Evolutionary conservation across 2,797 vertebrate genomes (phyloP).

Genomic region (Anas bahamensis): DNA sequence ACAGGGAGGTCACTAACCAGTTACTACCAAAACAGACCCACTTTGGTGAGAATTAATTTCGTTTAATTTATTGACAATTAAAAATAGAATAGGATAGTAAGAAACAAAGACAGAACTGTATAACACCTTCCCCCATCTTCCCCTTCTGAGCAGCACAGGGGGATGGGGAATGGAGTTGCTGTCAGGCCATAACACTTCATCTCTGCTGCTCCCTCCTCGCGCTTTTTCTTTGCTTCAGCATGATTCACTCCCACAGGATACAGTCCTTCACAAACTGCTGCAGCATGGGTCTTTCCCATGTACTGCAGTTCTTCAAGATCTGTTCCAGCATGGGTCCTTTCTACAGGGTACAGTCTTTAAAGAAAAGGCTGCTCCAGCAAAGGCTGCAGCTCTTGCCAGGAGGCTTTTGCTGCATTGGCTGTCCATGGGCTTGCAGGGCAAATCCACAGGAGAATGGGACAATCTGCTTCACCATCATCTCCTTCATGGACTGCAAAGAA

Average conservation of each 20-base stretch:
- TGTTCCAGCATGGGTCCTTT: neutral
- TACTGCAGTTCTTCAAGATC: neutral
- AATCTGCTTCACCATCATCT: neutral
- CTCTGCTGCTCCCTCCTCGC: neutral
- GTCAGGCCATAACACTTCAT: neutral
- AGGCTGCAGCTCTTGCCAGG: neutral
- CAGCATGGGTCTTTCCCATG: accelerated
- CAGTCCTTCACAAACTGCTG: neutral
- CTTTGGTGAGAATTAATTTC: neutral
- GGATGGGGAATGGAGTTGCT: neutral
- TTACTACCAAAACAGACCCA: neutral
- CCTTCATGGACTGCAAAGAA: neutral
- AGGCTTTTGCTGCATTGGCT: neutral
- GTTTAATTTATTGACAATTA: neutral
- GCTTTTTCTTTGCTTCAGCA: neutral
- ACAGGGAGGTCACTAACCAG: neutral
- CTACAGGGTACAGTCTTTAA: neutral
- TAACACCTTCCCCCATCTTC: neutral
- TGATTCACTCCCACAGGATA: neutral
- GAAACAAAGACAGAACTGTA: neutral
- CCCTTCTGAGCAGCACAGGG: accelerated
- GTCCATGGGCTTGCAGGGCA: neutral
- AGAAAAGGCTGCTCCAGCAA: neutral
- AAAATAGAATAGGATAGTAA: neutral
- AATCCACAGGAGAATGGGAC: neutral